A percentile compares a stretch with the other conserved stretches of the same genome.
phyloP scores from a whole-genome alignment of 2,888 invertebrate species.

The Cybosia mesomella region DNA sequence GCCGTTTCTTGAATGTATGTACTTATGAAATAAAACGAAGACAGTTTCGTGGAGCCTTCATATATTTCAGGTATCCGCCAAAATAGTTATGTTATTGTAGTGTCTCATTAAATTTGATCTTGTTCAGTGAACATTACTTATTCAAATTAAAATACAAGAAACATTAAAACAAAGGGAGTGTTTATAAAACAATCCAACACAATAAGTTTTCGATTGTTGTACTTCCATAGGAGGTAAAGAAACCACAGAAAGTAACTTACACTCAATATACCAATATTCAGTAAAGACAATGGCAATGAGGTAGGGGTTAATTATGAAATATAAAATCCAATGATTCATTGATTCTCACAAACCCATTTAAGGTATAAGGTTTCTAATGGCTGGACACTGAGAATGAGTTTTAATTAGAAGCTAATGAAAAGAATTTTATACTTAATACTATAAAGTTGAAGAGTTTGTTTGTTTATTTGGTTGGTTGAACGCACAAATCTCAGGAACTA shows the following conservation, averaged over 20 bases:
- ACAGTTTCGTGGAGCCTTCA: not conserved
- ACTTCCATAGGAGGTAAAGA: slow-evolving; percentile 42
- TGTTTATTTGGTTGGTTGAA: too few species aligned
- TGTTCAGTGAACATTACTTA: not conserved
- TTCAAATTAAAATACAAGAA: not conserved
- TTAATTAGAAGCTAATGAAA: too few species aligned
- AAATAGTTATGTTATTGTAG: too few species aligned
- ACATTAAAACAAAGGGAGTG: slow-evolving; percentile 21
- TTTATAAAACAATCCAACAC: slow-evolving; percentile 33
- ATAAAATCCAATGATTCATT: not conserved
- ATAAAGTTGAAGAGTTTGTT: too few species aligned
- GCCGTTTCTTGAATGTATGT: too few species aligned
- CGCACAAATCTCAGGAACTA: too few species aligned
- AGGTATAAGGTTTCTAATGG: too few species aligned
- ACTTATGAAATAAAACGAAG: not conserved
- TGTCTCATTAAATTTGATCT: too few species aligned
- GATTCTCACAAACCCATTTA: not conserved
- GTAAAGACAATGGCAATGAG: slow-evolving; percentile 3
- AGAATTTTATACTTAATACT: too few species aligned
- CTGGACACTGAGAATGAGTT: too few species aligned
- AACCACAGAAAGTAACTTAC: slow-evolving; percentile 30
- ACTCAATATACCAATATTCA: slow-evolving; percentile 21
- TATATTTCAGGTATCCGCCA: not conserved
- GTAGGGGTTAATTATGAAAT: not conserved
- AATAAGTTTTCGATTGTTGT: slow-evolving; percentile 26